Evolutionary conservation across 1,140 invertebrate species (phyloP).

Genomic region (Pentalonia nigronervosa): DNA sequence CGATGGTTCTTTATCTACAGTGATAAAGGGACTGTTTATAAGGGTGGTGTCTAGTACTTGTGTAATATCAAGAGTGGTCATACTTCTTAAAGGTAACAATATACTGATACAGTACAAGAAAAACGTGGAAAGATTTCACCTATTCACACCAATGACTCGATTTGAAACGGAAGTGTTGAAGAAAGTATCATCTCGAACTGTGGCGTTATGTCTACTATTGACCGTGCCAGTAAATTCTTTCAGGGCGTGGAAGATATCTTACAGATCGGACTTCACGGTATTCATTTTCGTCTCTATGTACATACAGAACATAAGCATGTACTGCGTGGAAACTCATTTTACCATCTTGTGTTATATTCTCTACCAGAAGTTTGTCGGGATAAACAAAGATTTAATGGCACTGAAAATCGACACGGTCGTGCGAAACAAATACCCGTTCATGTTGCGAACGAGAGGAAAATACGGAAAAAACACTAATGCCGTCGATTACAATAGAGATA

Average conservation of each 20-base stretch:
- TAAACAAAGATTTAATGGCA: neutral
- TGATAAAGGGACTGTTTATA: neutral
- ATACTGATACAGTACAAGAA: neutral
- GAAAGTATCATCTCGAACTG: neutral
- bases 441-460: neutral
- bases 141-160: neutral
- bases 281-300: neutral
- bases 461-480: neutral
- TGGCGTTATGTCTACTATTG: neutral
- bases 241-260: neutral
- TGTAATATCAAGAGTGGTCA: neutral
- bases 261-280: neutral
- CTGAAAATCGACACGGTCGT: neutral
- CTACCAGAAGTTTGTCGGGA: neutral
- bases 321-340: neutral
- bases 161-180: neutral
- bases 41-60: neutral
- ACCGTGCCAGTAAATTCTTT: neutral
- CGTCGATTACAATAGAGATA: neutral
- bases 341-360: neutral
- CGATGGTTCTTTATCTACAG: neutral
- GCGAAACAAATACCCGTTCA: constrained; percentile 4
- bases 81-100: neutral
- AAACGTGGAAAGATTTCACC: neutral
- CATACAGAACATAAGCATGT: constrained; percentile 28